phyloP scores from a whole-genome alignment of 2,113 vertebrate species.

The Entomyzon cyanotis region DNA sequence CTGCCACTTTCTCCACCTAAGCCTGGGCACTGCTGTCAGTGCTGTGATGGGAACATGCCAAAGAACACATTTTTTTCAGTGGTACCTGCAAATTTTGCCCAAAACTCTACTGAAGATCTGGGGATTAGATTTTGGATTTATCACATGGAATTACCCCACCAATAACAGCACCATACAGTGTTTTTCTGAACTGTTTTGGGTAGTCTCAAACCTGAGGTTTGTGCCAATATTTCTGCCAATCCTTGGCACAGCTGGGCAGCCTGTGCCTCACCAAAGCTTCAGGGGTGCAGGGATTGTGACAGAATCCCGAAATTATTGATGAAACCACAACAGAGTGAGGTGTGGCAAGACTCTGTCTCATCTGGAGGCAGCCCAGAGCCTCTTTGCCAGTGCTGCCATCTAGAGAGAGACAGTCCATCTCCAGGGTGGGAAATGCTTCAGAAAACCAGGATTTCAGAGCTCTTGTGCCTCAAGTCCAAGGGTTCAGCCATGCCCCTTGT shows the following conservation, averaged over 20 bases:
- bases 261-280: neutral
- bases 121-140: neutral
- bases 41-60: neutral
- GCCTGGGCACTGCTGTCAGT: neutral
- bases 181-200: neutral
- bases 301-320: neutral
- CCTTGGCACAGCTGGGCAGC: neutral
- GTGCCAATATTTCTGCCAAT: neutral
- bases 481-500: rapidly evolving
- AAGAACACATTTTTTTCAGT: neutral
- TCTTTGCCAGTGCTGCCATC: neutral
- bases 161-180: neutral
- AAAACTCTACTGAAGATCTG: neutral
- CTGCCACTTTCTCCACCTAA: neutral
- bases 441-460: neutral
- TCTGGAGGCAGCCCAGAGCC: neutral
- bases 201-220: neutral
- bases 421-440: neutral
- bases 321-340: neutral
- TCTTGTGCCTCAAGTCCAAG: neutral
- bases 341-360: neutral
- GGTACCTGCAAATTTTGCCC: neutral
- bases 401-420: neutral
- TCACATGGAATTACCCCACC: neutral
- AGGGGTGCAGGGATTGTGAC: neutral